These are phyloP conservation scores for Rhingia campestris DNA, from an alignment of 2,888 invertebrate species.

Conservation along the genomic window DNA sequence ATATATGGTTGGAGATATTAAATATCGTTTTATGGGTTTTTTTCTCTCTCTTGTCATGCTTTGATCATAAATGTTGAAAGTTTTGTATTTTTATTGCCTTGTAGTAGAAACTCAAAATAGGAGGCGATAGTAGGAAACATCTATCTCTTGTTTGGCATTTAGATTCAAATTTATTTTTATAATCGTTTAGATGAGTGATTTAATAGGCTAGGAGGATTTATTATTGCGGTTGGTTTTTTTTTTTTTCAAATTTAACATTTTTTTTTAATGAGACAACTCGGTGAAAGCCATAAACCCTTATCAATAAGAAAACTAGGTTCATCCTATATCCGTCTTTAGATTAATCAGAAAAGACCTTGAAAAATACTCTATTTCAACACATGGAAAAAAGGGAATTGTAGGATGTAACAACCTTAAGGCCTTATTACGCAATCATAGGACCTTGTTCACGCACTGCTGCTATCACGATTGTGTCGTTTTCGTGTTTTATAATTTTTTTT, in stretches of 20 bases:
- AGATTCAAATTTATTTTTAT: background rate
- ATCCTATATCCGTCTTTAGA: too few species aligned
- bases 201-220: background rate
- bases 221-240: too few species aligned
- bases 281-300: too few species aligned
- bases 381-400: background rate
- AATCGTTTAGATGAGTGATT: background rate
- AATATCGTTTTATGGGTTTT: constrained; percentile 12
- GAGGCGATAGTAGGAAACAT: background rate
- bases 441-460: constrained; percentile 50
- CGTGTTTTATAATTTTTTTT: constrained; percentile 41
- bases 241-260: too few species aligned
- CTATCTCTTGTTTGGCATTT: background rate
- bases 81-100: background rate
- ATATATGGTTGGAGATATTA: constrained; percentile 29
- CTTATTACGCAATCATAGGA: constrained; percentile 28
- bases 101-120: background rate
- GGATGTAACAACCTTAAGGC: background rate
- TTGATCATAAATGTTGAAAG: constrained; percentile 22
- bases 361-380: background rate
- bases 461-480: constrained; percentile 59
- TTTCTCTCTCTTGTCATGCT: background rate
- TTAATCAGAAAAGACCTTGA: too few species aligned
- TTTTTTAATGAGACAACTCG: too few species aligned
- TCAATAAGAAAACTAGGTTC: too few species aligned